Evolutionary conservation across 2,113 vertebrate genomes (phyloP).

Genomic region (Mesitornis unicolor): DNA sequence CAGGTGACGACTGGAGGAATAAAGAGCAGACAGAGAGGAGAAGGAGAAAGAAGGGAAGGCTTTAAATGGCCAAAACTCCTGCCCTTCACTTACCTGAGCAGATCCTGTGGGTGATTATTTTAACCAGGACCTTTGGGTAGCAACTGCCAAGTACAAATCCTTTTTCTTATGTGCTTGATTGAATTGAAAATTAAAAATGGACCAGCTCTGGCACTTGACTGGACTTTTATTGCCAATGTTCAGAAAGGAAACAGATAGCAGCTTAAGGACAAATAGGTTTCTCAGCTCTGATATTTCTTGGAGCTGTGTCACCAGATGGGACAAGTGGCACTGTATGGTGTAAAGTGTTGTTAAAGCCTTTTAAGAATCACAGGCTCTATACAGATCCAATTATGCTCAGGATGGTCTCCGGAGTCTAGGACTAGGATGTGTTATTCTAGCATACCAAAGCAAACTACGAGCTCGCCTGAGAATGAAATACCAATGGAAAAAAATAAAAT

Average conservation of each 20-base stretch:
- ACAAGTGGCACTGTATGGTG: background rate
- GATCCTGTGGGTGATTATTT: background rate
- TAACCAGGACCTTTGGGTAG: background rate
- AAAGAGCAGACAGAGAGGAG: background rate
- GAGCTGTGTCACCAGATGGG: background rate
- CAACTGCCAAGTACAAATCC: background rate
- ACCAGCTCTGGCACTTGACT: background rate
- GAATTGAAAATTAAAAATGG: slow-evolving; percentile 37
- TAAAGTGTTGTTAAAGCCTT: background rate
- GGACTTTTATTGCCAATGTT: slow-evolving; percentile 9
- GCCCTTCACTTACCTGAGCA: background rate
- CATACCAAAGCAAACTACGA: background rate
- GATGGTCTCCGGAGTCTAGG: background rate
- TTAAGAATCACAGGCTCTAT: background rate
- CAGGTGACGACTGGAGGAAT: background rate
- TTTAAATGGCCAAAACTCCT: background rate
- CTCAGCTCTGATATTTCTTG: background rate
- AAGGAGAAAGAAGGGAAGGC: background rate
- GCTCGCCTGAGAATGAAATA: background rate
- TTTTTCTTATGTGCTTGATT: background rate
- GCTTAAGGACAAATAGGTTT: slow-evolving; percentile 43
- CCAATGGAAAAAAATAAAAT: background rate
- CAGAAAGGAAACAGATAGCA: slow-evolving; percentile 20
- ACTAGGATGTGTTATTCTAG: background rate
- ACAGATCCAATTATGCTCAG: background rate